These are phyloP conservation scores for Callithrix jacchus DNA, from an alignment of 2,113 vertebrate species.

Conservation along the genomic window DNA sequence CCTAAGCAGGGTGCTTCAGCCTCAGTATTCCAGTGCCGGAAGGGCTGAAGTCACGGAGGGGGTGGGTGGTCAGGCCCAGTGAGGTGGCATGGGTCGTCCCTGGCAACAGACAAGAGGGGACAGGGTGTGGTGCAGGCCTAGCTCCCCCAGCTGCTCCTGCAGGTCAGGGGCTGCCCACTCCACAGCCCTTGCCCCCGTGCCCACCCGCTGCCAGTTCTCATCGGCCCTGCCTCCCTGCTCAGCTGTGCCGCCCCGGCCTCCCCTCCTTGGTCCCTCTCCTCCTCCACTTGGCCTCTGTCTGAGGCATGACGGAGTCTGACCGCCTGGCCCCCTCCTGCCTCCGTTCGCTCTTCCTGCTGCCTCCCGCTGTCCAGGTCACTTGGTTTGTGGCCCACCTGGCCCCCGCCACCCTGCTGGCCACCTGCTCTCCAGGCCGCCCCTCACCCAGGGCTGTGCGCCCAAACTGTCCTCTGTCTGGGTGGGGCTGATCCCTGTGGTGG, in stretches of 20 bases:
- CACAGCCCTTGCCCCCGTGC: not conserved
- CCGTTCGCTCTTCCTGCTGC: accelerated
- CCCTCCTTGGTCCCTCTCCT: not conserved
- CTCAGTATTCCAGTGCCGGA: not conserved
- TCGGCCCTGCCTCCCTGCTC: not conserved
- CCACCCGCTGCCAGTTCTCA: not conserved
- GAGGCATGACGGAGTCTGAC: not conserved
- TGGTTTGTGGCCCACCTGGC: not conserved
- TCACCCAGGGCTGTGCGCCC: too few species aligned
- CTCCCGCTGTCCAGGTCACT: accelerated
- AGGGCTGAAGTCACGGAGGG: not conserved
- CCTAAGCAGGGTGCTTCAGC: not conserved
- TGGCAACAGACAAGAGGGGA: not conserved
- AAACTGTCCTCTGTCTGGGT: not conserved
- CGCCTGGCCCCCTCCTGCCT: not conserved
- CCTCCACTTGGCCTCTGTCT: not conserved
- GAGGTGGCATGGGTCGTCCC: not conserved
- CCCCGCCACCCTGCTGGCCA: not conserved
- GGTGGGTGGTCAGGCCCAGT: not conserved
- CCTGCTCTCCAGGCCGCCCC: not conserved
- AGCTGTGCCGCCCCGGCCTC: too few species aligned
- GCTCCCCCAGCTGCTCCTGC: not conserved
- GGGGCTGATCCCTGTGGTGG: not conserved
- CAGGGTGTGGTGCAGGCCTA: not conserved
- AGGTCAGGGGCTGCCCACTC: not conserved